Conservation (phyloP, 1,140 invertebrate species). For the Parapsyche elsis region DNA sequence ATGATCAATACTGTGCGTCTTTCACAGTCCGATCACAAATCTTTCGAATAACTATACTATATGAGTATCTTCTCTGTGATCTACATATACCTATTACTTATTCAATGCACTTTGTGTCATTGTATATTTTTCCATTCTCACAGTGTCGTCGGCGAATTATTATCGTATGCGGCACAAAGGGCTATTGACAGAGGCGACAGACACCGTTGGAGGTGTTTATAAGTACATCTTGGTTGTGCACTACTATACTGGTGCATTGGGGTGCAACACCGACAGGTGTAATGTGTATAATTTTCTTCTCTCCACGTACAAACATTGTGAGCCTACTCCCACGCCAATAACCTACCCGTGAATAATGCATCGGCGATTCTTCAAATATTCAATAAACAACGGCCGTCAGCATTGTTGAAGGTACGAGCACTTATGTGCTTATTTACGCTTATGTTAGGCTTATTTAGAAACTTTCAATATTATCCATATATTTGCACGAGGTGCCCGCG, state of each 20-base stretch:
- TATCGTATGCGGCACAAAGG: conserved; percentile 22
- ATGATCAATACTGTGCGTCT: too few relatives aligned
- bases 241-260: not conserved
- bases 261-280: conserved; percentile 42
- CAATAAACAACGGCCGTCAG: conserved; percentile 21
- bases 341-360: conserved; percentile 27
- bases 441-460: too few relatives aligned
- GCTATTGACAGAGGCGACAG: conserved; percentile 26
- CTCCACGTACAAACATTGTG: not conserved
- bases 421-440: too few relatives aligned
- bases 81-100: too few relatives aligned
- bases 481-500: too few relatives aligned
- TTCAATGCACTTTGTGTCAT: too few relatives aligned
- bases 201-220: conserved; percentile 5
- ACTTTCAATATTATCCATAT: too few relatives aligned
- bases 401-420: not conserved
- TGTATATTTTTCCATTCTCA: too few relatives aligned
- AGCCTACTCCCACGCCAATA: conserved; percentile 33
- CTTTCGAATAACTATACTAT: too few relatives aligned
- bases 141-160: conserved; percentile 31
- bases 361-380: conserved; percentile 25
- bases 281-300: conserved; percentile 24
- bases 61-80: too few relatives aligned
- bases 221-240: not conserved
- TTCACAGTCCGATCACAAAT: too few relatives aligned